phyloP scores from a whole-genome alignment of 2,113 vertebrate species.

The Brachypodius melanocephalos region DNA sequence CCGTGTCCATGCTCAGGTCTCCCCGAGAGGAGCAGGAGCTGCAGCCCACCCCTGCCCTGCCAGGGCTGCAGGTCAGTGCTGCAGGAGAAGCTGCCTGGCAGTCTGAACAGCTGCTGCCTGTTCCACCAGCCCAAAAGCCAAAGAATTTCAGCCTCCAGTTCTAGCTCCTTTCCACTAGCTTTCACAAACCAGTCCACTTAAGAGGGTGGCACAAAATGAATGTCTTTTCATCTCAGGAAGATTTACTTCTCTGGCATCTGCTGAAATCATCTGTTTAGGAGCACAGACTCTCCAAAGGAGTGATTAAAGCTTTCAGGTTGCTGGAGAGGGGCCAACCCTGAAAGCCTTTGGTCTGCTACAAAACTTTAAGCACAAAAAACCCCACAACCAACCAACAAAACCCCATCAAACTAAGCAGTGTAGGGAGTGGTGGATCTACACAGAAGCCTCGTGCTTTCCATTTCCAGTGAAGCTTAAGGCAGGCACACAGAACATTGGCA shows the following conservation, averaged over 20 bases:
- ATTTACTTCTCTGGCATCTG: background rate
- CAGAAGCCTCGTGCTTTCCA: background rate
- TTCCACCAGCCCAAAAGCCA: background rate
- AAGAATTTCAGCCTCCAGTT: background rate
- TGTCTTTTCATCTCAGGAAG: background rate
- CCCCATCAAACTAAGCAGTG: background rate
- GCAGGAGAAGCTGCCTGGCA: background rate
- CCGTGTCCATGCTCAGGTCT: background rate
- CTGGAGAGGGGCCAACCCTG: background rate
- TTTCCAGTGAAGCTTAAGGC: background rate
- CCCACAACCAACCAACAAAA: background rate
- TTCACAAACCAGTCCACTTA: background rate
- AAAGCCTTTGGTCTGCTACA: background rate
- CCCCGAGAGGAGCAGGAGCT: background rate
- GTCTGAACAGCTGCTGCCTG: background rate
- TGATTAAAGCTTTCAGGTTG: background rate
- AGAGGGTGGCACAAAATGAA: background rate
- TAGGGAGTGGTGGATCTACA: background rate
- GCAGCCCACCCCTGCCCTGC: background rate
- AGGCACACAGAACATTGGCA: background rate
- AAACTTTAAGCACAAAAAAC: background rate
- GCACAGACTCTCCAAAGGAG: background rate
- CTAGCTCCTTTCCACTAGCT: background rate
- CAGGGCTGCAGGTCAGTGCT: background rate
- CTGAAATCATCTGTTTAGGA: background rate